These are phyloP conservation scores for Myopa tessellatipennis DNA, from an alignment of 2,888 invertebrate genomes.

Conservation along the genomic window DNA sequence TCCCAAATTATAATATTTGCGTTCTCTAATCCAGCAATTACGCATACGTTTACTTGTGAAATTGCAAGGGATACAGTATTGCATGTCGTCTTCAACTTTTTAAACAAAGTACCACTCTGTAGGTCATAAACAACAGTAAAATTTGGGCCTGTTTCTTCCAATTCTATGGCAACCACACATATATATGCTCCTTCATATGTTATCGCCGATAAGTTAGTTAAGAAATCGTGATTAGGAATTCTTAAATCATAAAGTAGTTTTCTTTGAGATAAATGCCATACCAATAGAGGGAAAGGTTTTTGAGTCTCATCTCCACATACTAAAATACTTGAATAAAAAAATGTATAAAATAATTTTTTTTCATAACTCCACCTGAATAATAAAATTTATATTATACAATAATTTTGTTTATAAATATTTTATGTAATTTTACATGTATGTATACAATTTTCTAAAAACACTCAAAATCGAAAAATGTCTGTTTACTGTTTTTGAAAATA, in stretches of 20 bases:
- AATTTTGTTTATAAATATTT: background rate
- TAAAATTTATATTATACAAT: background rate
- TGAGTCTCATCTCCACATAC: constrained; percentile 94
- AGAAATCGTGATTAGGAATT: constrained; percentile 89
- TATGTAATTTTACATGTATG: too few species aligned
- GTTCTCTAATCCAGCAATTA: constrained; percentile 85
- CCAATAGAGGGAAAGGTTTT: constrained; percentile 89
- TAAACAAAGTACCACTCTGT: constrained; percentile 89
- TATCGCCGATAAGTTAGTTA: constrained; percentile 85
- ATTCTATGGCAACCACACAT: constrained; percentile 77
- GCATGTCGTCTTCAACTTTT: constrained; percentile 90
- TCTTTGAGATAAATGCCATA: constrained; percentile 87
- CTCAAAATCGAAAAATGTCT: too few species aligned
- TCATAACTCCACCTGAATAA: background rate
- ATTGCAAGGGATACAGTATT: constrained; percentile 88
- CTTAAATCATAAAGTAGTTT: constrained; percentile 88
- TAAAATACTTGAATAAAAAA: constrained; percentile 73
- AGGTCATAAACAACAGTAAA: constrained; percentile 92
- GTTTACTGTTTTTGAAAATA: too few species aligned
- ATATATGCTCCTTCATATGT: constrained; percentile 85
- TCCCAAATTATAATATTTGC: constrained; percentile 88
- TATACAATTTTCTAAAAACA: too few species aligned
- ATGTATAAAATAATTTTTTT: too few species aligned
- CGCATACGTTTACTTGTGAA: constrained; percentile 84
- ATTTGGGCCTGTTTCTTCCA: constrained; percentile 84